Evolutionary conservation across 2,888 invertebrate species (phyloP).

Genomic region (Timandra comae): DNA sequence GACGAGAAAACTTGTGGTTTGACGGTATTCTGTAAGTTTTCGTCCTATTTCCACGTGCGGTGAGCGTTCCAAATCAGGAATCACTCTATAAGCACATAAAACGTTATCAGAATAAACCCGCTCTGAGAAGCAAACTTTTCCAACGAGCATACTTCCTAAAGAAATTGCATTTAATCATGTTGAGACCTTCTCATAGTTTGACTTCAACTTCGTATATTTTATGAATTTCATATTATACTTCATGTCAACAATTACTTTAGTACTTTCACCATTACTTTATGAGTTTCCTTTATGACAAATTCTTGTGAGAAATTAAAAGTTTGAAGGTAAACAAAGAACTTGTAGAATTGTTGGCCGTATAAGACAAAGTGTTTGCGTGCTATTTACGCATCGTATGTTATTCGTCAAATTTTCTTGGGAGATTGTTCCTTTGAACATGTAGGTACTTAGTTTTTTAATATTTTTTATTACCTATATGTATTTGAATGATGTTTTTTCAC

Average conservation of each 20-base stretch:
- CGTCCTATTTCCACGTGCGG: constrained; percentile 27
- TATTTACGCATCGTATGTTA: constrained; percentile 12
- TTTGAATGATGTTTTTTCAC: too few relatives aligned
- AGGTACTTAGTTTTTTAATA: too few relatives aligned
- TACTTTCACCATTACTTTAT: constrained; percentile 49
- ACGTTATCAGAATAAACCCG: constrained; percentile 39
- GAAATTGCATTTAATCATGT: constrained; percentile 73
- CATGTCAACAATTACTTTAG: constrained; percentile 66
- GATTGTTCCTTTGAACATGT: too few relatives aligned
- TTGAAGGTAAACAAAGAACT: constrained; percentile 21
- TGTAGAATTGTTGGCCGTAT: constrained; percentile 24
- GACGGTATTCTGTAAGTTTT: constrained; percentile 28
- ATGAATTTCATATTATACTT: constrained; percentile 58
- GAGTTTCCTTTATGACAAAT: constrained; percentile 47
- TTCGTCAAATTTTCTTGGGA: constrained; percentile 11
- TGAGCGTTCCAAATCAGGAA: constrained; percentile 21
- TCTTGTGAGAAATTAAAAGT: constrained; percentile 50
- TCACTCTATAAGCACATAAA: constrained; percentile 31
- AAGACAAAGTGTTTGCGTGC: constrained; percentile 2
- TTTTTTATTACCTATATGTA: too few relatives aligned
- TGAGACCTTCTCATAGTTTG: constrained; percentile 59
- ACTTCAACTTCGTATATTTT: constrained; percentile 54
- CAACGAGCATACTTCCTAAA: constrained; percentile 63
- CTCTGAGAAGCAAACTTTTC: constrained; percentile 54
- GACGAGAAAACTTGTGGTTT: constrained; percentile 31